Evolutionary conservation across 2,113 vertebrate genomes (phyloP).

Genomic region (Euleptes europaea): DNA sequence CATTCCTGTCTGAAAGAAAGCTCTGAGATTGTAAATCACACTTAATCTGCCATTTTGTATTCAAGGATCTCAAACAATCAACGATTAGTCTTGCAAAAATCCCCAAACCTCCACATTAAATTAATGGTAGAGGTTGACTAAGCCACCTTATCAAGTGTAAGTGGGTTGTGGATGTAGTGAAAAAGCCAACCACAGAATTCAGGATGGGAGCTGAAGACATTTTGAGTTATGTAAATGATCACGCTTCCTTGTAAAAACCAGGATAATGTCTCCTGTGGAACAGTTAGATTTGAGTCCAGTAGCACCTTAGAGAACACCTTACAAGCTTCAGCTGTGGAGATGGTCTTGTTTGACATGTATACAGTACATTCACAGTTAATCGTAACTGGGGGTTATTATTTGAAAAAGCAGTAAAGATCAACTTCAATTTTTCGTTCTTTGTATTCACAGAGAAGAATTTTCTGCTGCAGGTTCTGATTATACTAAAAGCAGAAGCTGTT

Average conservation of each 20-base stretch:
- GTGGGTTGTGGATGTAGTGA: neutral
- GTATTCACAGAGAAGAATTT: neutral
- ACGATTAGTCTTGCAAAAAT: neutral
- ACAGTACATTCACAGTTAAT: neutral
- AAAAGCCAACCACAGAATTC: neutral
- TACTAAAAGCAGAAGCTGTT: slow-evolving; percentile 7
- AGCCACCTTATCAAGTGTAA: neutral
- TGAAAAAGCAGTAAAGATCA: neutral
- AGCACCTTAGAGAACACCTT: too few relatives aligned
- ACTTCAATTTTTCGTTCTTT: neutral
- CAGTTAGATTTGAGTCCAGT: too few relatives aligned
- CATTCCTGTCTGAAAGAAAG: neutral
- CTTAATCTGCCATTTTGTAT: neutral
- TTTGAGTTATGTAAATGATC: neutral
- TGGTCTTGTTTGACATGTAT: neutral
- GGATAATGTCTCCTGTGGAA: neutral
- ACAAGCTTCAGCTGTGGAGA: neutral
- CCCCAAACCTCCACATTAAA: neutral
- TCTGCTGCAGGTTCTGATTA: neutral
- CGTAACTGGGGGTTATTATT: neutral
- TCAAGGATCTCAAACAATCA: neutral
- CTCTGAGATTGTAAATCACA: neutral
- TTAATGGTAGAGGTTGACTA: neutral
- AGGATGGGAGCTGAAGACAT: neutral
- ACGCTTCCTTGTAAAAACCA: neutral